A percentile compares a stretch with the other conserved stretches of the same genome.
These are phyloP conservation scores for Pteromalus puparum DNA, from an alignment of 1,140 invertebrate genomes.

Conservation along the genomic window DNA sequence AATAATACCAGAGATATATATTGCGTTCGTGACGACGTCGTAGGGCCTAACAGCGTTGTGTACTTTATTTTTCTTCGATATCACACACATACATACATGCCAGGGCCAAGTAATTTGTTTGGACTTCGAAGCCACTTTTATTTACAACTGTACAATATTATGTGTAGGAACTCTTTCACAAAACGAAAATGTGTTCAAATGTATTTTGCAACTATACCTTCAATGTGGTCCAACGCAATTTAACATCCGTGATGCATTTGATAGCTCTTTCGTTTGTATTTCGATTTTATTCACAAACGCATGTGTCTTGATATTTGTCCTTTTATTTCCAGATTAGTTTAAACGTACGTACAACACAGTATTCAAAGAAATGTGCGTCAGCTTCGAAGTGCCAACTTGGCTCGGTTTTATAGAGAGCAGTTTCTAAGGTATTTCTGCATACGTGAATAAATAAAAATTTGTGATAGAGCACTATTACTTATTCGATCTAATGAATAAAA, in stretches of 20 bases:
- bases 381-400: slow-evolving; percentile 23
- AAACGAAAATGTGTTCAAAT: not conserved
- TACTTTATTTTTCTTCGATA: slow-evolving; percentile 16
- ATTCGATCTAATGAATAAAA: slow-evolving; percentile 20
- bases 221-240: not conserved
- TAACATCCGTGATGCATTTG: not conserved
- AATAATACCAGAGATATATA: slow-evolving; percentile 1
- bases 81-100: slow-evolving; percentile 14
- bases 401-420: slow-evolving; percentile 7
- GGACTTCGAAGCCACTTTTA: not conserved
- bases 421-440: slow-evolving; percentile 29
- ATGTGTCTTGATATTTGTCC: slow-evolving; percentile 3
- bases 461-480: slow-evolving; percentile 49
- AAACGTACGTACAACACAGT: slow-evolving; percentile 24
- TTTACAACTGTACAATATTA: not conserved
- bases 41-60: slow-evolving; percentile 32
- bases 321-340: slow-evolving; percentile 33
- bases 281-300: not conserved
- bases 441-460: slow-evolving; percentile 34
- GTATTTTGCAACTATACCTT: not conserved
- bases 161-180: not conserved
- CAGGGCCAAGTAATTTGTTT: not conserved
- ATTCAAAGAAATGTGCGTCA: slow-evolving; percentile 19
- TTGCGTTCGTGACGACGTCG: slow-evolving; percentile 8
- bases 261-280: slow-evolving; percentile 4